Base-by-base conservation (phyloP, 2,797 vertebrate species). In the Leptoclinus maculatus region DNA sequence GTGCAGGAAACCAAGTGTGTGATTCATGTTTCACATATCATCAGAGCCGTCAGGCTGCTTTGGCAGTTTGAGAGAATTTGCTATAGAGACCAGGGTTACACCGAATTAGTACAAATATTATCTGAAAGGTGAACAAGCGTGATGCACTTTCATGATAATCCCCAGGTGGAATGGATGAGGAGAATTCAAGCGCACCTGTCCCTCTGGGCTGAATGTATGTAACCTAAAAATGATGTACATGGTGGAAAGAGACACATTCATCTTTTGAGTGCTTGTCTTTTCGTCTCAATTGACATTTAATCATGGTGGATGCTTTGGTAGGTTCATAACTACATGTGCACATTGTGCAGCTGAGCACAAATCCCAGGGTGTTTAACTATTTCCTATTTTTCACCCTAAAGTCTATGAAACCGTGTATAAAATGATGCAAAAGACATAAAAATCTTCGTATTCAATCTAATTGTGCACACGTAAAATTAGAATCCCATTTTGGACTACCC, bases 91-190 rank as follows among this genome's bases (percentile, higher is more conserved):
- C 54, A 45, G 69, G n/a, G 76, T 63, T 66, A 73, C 47, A 74
- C 32, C 38, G 66, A 74, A 80, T 75, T 66, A 71, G 76, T 16
- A 54, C 83, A 89, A 86, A 83, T 83, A 87, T 36, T 60, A 71
- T 76, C 66, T 29, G 21, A 83, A 82, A 89, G 78, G 67, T 86
- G 83, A 89, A 75, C 58, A 69, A 64, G 54, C 17, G n/a, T 63
- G 68, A 60, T 29, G 4, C 53, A 78, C 53, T 67, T 71, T 80
- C 63, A 70, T 63, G 69, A 38, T 62, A 83, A 85, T 83, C 75
- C 83, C 66, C 66, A 71, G 57, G 73, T 73, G 71, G 56, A 41
- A 54, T 43, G 51, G 36, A 74, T 36, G 69, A 84, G 62, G 66
- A 62, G 54, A 77, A 88, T 73, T 85, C 65, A 74, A 67, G 64